A percentile compares a stretch with the other conserved stretches of the same genome.
These are phyloP conservation scores for Mycogona germanica DNA, from an alignment of 2,888 invertebrate species.

Conservation along the genomic window DNA sequence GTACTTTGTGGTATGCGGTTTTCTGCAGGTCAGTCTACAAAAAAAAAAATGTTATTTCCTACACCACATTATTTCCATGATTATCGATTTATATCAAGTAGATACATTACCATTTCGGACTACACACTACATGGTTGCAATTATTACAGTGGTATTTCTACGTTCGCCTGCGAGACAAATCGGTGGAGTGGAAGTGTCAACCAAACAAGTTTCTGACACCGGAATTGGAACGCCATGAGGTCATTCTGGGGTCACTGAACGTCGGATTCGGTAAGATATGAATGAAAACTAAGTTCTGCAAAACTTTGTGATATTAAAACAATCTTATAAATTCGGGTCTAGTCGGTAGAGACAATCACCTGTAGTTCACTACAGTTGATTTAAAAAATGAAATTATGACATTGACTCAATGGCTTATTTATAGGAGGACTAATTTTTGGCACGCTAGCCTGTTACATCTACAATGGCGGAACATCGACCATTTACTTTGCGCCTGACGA, in stretches of 20 bases:
- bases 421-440: conserved; percentile 43
- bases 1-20: conserved; percentile 52
- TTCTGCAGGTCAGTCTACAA: conserved; percentile 46
- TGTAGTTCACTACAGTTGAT: too few relatives aligned
- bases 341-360: too few relatives aligned
- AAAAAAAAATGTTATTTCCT: conserved; percentile 37
- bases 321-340: too few relatives aligned
- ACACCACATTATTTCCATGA: conserved; percentile 41
- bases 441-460: conserved; percentile 49
- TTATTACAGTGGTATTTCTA: conserved; percentile 70
- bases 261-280: conserved; percentile 14
- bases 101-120: too few relatives aligned
- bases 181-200: conserved; percentile 61
- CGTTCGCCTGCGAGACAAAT: conserved; percentile 44
- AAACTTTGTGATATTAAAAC: too few relatives aligned
- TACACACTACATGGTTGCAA: too few relatives aligned
- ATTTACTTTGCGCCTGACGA: conserved; percentile 51
- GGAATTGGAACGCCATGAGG: conserved; percentile 54
- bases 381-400: conserved; percentile 44
- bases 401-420: not conserved
- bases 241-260: conserved; percentile 43
- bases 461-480: conserved; percentile 51
- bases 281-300: conserved; percentile 34
- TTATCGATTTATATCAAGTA: too few relatives aligned
- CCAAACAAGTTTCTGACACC: conserved; percentile 53